Evolutionary conservation across 2,113 vertebrate genomes (phyloP), one percentile per base, ranked within the genome.

Genomic region (Oryzias woworae): DNA sequence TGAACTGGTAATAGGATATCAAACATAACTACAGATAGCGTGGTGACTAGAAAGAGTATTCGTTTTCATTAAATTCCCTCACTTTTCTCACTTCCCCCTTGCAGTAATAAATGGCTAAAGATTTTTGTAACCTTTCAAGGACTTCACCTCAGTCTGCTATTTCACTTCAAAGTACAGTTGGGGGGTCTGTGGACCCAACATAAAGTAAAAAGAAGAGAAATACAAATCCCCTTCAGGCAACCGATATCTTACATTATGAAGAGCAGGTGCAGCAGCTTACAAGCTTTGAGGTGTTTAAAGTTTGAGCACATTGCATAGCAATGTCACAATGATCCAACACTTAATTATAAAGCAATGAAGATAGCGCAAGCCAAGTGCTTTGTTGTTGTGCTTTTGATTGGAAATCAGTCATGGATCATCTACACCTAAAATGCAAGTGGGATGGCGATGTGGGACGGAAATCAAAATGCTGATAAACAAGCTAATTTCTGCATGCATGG

Each of bases 391-490:
- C 74, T 77, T 90, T 84, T 84, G 80, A 88, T 83, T 78, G 88
- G 42, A 75, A 84, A 91, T 90, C 90, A 89, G 90, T 91, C 89
- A 90, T 84, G 90, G 90, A 85, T 90, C 88, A 80, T 80, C 80
- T 85, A 63, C 81, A 46, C 78, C 77, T 73, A 45, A 90, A 91
- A 90, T 91, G 88, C 91, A 88, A 89, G 83, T 47, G 65, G 84
- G 84, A 86, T 24, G 20, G 55, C 56, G 61, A 84, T 79, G 88
- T 69, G 73, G 78, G 73, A 75, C 66, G 53, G 58, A 82, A 77
- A 88, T 87, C 81, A 80, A 82, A 87, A 87, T 58, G 84, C 85
- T 83, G 87, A 89, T 89, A 91, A 91, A 91, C 87, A 90, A 90
- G 80, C 78, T 80, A 73, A 86, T 91, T 90, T 85, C 79, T 81